A percentile compares a stretch with the other conserved stretches of the same genome.
Conservation (phyloP, 2,888 invertebrate species). For the Brachypterus glaber region DNA sequence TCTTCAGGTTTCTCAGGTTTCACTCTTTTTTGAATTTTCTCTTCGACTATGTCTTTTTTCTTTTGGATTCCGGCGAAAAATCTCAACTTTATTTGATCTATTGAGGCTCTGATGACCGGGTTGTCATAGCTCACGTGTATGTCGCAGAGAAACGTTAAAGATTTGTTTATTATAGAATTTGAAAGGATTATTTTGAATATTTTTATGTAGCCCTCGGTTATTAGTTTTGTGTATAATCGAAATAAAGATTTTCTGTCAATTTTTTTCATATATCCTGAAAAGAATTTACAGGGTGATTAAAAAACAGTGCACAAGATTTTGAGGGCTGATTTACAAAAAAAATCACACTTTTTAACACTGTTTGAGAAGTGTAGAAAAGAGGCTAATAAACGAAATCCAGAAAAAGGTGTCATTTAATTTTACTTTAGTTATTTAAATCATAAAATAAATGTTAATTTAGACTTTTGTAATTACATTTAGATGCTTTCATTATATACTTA, state of each 20-base stretch:
- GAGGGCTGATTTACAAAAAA: too few relatives aligned
- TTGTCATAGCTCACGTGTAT: slow-evolving; percentile 42
- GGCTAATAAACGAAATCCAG: too few relatives aligned
- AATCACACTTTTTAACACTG: too few relatives aligned
- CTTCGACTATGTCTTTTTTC: slow-evolving; percentile 23
- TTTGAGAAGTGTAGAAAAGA: too few relatives aligned
- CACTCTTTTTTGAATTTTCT: slow-evolving; percentile 14
- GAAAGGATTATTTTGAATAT: slow-evolving; percentile 44
- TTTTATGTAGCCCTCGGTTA: slow-evolving; percentile 49
- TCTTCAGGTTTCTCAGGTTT: slow-evolving; percentile 19
- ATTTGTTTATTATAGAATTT: slow-evolving; percentile 39
- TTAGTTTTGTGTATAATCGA: slow-evolving; percentile 50
- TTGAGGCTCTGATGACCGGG: slow-evolving; percentile 45
- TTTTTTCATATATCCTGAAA: slow-evolving; percentile 42
- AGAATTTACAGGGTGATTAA: slow-evolving; percentile 4
- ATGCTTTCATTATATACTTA: too few relatives aligned
- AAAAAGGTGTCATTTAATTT: too few relatives aligned
- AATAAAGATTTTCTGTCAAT: slow-evolving; percentile 57
- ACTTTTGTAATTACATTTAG: too few relatives aligned
- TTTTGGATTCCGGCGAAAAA: too few relatives aligned
- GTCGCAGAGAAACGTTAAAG: slow-evolving; percentile 47
- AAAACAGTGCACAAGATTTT: too few relatives aligned
- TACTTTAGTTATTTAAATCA: too few relatives aligned
- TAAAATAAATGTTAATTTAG: too few relatives aligned
- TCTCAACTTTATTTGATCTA: slow-evolving; percentile 55